phyloP scores from a whole-genome alignment of 2,797 vertebrate genomes.

The Clarias laeviceps region DNA sequence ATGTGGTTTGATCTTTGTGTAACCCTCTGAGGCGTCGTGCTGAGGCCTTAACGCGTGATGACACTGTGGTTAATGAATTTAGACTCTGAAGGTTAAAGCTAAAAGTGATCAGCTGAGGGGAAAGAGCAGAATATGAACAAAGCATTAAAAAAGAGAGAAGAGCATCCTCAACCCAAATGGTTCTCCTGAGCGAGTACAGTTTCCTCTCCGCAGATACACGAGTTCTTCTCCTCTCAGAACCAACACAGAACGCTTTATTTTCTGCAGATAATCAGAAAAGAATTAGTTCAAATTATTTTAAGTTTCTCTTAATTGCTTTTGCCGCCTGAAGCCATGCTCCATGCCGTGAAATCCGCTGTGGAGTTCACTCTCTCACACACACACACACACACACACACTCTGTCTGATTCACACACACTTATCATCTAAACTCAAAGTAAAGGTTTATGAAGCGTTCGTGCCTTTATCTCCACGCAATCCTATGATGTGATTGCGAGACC shows the following conservation, averaged over 20 bases:
- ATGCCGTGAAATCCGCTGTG: constrained; percentile 63
- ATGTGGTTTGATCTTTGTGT: too few relatives aligned
- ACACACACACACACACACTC: constrained; percentile 6
- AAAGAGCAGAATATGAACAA: constrained; percentile 36
- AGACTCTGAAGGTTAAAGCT: constrained; percentile 58
- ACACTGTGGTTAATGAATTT: constrained; percentile 65
- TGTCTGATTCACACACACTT: neutral
- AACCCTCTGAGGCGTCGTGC: neutral
- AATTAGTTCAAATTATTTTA: constrained; percentile 83
- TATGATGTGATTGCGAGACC: constrained; percentile 73
- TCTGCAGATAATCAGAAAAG: constrained; percentile 74
- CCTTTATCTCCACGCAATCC: constrained; percentile 81
- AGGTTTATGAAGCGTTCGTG: constrained; percentile 79
- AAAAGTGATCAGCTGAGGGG: constrained; percentile 14
- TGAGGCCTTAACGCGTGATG: constrained; percentile 52
- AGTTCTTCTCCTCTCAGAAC: constrained; percentile 73
- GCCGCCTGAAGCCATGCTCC: constrained; percentile 73
- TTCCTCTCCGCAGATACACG: constrained; percentile 78
- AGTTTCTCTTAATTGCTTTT: constrained; percentile 84
- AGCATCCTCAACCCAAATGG: neutral
- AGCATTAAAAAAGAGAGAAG: constrained; percentile 10
- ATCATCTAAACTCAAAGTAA: constrained; percentile 74
- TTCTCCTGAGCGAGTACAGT: constrained; percentile 60
- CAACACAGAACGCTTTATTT: constrained; percentile 76
- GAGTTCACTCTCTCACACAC: constrained; percentile 67